Evolutionary conservation across 2,113 vertebrate species (phyloP).

Genomic region (Oreamnos americanus): DNA sequence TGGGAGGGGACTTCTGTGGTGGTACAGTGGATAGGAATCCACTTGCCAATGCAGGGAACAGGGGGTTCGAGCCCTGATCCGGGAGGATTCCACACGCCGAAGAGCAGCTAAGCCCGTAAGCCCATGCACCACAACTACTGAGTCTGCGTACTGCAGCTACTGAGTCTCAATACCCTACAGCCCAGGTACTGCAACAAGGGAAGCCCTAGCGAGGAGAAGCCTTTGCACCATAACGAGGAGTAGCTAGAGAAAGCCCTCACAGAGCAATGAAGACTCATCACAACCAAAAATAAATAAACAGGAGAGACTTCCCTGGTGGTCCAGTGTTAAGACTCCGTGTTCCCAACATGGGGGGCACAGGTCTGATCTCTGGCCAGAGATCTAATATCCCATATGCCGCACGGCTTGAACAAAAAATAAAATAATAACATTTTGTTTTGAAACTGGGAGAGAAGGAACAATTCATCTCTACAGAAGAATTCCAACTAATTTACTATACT

Average conservation of each 20-base stretch:
- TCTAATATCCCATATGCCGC: not conserved
- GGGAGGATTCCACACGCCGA: rapidly evolving
- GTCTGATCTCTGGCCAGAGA: not conserved
- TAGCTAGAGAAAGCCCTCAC: not conserved
- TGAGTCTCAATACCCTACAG: not conserved
- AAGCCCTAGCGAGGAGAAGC: rapidly evolving
- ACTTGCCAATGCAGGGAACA: not conserved
- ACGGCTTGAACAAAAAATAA: not conserved
- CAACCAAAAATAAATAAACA: not conserved
- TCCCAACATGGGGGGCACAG: not conserved
- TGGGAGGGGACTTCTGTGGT: not conserved
- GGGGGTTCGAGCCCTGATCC: not conserved
- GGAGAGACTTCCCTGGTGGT: not conserved
- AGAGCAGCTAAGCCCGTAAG: not conserved
- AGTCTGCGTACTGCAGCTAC: not conserved
- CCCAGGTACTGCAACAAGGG: not conserved
- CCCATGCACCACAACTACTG: not conserved
- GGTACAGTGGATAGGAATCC: not conserved
- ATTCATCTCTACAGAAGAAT: not conserved
- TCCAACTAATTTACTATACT: not conserved
- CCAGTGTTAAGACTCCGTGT: not conserved
- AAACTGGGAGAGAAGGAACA: not conserved
- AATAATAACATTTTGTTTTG: not conserved
- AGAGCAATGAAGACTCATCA: not conserved
- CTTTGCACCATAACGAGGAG: not conserved